Evolutionary conservation across 2,888 invertebrate genomes (phyloP), one percentile per base, ranked within the genome.

Genomic region (Hirtodrosophila duncani): DNA sequence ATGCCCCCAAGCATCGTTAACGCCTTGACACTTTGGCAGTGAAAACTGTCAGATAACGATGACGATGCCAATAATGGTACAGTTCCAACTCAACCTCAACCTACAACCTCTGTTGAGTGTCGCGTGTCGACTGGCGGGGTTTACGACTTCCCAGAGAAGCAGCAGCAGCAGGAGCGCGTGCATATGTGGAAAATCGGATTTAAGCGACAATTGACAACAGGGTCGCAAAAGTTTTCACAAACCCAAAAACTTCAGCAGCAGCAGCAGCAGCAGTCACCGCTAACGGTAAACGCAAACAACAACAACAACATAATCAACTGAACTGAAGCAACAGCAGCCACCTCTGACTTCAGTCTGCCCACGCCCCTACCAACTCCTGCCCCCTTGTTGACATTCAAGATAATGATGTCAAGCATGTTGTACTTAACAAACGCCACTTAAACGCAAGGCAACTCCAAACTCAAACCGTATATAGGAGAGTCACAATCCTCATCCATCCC

Each of bases 141-240:
- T 78, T 69, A 72, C 66, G 58, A 55, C 44, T 57, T 14, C 9
- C 21, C 16, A 5, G 10, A 7, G 26, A 1, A 18, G 13, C 23
- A 31, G 36, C 27, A 18, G 3, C 9, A 7, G 26, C 1, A 18
- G 13, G 30, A 31, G 36, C 27, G 17, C 38, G 38, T 24, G 45
- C 29, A 67, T 41, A 39, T 63, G 64, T 75, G 68, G 55, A 38
- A 72, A 79, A 72, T 79, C 75, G 72, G 72, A 68, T 74, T 79
- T 65, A 72, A 68, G 80, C 77, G 68, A 65, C 80, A 79, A 71
- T 80, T 77, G 80, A 79, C 80, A 71, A 65, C 53, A 39, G 53
- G 26, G 45, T 17, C 45, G 46, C 8, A 57, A 77, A 70, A 68
- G 67, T 67, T 67, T 55, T 43, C 21, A 9, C 24, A 24, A 27